Conservation (phyloP, 2,113 vertebrate species). For the Lamprotornis superbus region DNA sequence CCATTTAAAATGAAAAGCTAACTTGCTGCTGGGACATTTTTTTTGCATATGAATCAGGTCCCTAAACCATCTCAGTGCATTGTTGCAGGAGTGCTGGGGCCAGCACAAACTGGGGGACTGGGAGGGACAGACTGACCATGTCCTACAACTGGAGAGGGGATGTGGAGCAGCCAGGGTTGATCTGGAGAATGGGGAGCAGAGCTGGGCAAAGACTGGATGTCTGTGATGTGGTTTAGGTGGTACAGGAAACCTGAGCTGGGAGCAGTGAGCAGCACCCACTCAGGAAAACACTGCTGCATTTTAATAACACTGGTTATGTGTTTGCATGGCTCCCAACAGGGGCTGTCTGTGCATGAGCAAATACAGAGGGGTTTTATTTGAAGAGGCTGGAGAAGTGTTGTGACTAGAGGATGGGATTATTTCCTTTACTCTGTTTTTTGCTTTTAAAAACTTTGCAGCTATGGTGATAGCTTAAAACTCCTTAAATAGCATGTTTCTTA, state of each 20-base stretch:
- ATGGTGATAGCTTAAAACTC: neutral
- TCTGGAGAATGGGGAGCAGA: neutral
- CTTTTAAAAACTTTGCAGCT: neutral
- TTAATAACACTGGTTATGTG: neutral
- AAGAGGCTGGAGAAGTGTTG: neutral
- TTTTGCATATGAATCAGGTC: neutral
- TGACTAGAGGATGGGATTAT: neutral
- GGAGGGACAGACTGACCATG: neutral
- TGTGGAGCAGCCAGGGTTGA: neutral
- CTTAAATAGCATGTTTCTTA: neutral
- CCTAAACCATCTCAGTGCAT: neutral
- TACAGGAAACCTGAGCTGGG: neutral
- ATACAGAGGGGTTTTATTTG: neutral
- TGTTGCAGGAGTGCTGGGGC: neutral
- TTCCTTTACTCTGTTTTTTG: neutral
- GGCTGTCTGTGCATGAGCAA: neutral
- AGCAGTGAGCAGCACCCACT: neutral
- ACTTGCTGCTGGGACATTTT: neutral
- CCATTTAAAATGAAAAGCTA: neutral
- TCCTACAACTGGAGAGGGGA: neutral
- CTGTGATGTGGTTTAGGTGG: neutral
- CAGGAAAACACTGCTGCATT: neutral
- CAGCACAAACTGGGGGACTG: neutral
- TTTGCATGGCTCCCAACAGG: neutral
- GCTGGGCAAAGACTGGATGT: accelerated